Evolutionary conservation across 2,113 vertebrate species (phyloP), one percentile per base, ranked within the genome.

Genomic region (Acrocephalus kingi): DNA sequence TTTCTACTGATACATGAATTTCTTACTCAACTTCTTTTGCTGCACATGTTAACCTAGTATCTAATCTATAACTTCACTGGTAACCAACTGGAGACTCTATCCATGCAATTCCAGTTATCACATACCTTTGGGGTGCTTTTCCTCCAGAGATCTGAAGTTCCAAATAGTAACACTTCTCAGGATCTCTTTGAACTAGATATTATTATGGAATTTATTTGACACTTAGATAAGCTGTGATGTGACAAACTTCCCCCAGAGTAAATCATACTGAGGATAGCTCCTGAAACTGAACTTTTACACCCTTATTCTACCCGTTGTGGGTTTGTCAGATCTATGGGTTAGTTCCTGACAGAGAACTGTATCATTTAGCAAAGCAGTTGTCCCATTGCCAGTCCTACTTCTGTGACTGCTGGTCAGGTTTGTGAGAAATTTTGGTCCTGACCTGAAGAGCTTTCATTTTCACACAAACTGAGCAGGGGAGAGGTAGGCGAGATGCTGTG

Each of bases 401-500:
- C 87, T 62, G 11, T 58, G 51, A 73, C 7, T 25, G 52, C 52
- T 30, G 20, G 14, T 72, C 39, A 61, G 6, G 1, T 76, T 83
- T 69, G 59, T 28, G 25, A 55, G 46, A 48, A 76, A 30, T 59
- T 13, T 0, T 51, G 31, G 16, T 83, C 18, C 46, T 83, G 74
- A 66, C 39, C 37, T 68, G 43, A 61, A 48, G 63, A 67, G 15
- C n/a, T 84, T 84, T 49, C 31, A n/a, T 87, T 54, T 84, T 93
- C 33, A 14, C 18, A 30, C 35, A 35, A 43, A 67, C 56, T 1
- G 2, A 73, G 37, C 6, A 62, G 37, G n/a, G 41, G 6, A 62
- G 24, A 63, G 27, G 8, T 20, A 27, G 43, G 48, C 0, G 0
- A 31, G 31, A 37, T 49, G 17, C 28, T 1, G 3, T n/a, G 46